Percentiles rank a stretch among this genome's conserved stretches.
These are phyloP conservation scores for Monopterus albus DNA, from an alignment of 2,113 vertebrate genomes.

Conservation along the genomic window DNA sequence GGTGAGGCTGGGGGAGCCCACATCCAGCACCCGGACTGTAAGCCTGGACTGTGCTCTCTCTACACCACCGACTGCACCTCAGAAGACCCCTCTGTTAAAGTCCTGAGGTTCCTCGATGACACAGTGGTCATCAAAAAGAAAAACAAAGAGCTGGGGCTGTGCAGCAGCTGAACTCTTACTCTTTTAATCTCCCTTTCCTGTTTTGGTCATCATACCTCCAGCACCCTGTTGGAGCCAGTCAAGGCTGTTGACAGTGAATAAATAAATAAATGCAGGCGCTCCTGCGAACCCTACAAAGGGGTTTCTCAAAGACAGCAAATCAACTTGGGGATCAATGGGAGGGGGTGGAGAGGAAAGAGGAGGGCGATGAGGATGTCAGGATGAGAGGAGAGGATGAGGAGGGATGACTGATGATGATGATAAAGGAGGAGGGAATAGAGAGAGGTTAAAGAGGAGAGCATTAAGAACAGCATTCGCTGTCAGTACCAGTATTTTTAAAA, in stretches of 20 bases:
- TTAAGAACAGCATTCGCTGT: neutral
- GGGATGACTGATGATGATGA: neutral
- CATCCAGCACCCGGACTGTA: too few relatives aligned
- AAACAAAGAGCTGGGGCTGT: neutral
- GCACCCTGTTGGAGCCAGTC: neutral
- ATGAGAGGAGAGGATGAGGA: neutral
- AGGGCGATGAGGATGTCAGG: neutral
- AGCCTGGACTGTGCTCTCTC: too few relatives aligned
- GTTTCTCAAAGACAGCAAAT: conserved; percentile 40
- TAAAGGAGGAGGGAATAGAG: neutral
- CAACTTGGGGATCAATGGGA: conserved; percentile 6
- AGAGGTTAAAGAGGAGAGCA: neutral
- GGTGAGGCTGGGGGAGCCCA: too few relatives aligned
- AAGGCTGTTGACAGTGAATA: conserved; percentile 37
- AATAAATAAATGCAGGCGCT: conserved; percentile 34
- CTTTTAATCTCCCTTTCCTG: neutral
- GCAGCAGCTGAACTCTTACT: neutral
- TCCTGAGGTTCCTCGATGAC: too few relatives aligned
- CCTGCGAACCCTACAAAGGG: conserved; percentile 3
- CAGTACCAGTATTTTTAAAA: neutral
- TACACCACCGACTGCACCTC: too few relatives aligned
- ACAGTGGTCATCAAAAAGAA: neutral
- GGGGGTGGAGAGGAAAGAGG: neutral
- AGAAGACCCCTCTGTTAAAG: too few relatives aligned
- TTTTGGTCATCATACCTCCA: neutral